Conservation (phyloP, 2,797 vertebrate genomes). For the Acrossocheilus wenchowensis region DNA sequence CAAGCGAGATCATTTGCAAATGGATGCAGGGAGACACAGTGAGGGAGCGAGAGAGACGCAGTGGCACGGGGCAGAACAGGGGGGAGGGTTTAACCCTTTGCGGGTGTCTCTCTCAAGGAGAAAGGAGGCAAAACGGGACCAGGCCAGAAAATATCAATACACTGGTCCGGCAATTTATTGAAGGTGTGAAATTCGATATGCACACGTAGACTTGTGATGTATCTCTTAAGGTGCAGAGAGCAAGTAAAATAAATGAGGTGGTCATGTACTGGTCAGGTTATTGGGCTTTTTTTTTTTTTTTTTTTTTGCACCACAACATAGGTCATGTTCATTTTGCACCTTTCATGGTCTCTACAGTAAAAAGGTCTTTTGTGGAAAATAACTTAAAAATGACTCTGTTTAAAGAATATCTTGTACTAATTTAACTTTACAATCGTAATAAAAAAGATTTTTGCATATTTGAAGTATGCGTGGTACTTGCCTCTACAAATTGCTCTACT, state of each 20-base stretch:
- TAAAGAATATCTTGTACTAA: not conserved
- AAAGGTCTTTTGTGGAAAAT: not conserved
- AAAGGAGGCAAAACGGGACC: constrained; percentile 44
- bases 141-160: constrained; percentile 37
- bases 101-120: constrained; percentile 64
- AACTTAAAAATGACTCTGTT: not conserved
- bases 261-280: constrained; percentile 26
- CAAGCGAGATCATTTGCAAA: constrained; percentile 92
- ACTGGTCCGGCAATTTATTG: constrained; percentile 28
- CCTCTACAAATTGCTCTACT: not conserved
- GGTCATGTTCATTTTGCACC: constrained; percentile 8
- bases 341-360: not conserved
- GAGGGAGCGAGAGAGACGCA: constrained; percentile 61
- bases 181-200: constrained; percentile 33
- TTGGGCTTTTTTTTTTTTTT: not conserved
- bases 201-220: constrained; percentile 17
- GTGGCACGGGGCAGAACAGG: constrained; percentile 52
- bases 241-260: constrained; percentile 46
- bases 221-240: constrained; percentile 34
- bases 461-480: not conserved
- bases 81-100: constrained; percentile 71
- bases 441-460: not conserved
- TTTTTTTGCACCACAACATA: not conserved
- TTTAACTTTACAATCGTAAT: not conserved
- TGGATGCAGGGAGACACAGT: constrained; percentile 76